phyloP scores from a whole-genome alignment of 2,888 invertebrate species.

The Oxytorus armatus region DNA sequence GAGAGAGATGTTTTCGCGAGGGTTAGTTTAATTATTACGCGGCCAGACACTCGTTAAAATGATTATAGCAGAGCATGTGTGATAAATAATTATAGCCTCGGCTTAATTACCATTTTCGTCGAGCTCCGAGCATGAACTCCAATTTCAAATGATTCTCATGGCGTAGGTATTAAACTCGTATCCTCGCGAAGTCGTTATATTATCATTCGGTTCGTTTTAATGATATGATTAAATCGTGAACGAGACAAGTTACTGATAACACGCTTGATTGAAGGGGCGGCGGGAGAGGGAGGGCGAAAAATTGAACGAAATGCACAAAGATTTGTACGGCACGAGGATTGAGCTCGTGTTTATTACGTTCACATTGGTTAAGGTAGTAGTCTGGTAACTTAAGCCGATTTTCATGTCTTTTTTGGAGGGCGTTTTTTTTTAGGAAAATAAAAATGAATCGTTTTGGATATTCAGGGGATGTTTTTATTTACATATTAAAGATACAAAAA shows the following conservation, averaged over 20 bases:
- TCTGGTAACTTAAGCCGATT: no score
- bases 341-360: not conserved
- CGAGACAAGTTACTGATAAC: constrained; percentile 19
- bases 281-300: not conserved
- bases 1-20: not conserved
- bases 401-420: no score
- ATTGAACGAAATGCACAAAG: not conserved
- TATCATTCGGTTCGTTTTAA: constrained; percentile 50
- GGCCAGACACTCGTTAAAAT: constrained; percentile 54
- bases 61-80: constrained; percentile 20
- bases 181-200: constrained; percentile 28
- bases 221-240: constrained; percentile 53
- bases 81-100: constrained; percentile 49
- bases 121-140: constrained; percentile 18
- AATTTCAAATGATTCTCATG: constrained; percentile 48
- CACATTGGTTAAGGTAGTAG: no score
- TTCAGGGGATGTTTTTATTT: no score
- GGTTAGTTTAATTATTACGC: constrained; percentile 47
- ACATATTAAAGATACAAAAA: no score
- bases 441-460: no score
- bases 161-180: not conserved
- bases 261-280: not conserved
- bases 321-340: not conserved
- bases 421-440: no score
- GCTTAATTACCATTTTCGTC: constrained; percentile 50